Percentiles rank a stretch among this genome's conserved stretches.
These are phyloP conservation scores for Monodelphis domestica DNA, from an alignment of 2,797 vertebrate species.

Conservation along the genomic window DNA sequence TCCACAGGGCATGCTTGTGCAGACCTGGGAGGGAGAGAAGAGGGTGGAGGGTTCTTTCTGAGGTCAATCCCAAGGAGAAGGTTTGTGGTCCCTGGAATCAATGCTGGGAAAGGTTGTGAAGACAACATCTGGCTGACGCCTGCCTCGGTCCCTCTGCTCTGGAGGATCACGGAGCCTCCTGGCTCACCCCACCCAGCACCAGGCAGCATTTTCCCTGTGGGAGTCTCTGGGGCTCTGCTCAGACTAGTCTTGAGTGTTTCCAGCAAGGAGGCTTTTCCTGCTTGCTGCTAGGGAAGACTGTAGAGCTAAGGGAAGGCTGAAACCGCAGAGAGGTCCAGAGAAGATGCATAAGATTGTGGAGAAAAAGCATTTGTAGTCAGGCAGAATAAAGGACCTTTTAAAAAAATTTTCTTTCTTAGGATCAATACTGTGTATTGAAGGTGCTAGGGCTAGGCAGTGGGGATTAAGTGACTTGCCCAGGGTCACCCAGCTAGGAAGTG, in stretches of 20 bases:
- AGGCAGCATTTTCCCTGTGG: neutral
- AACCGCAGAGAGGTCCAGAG: fast-evolving
- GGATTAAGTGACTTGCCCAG: no score
- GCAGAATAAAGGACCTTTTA: neutral
- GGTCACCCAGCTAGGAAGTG: no score
- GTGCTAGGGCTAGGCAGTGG: no score
- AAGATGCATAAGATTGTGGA: neutral
- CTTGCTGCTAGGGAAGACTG: neutral
- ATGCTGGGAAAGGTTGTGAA: neutral
- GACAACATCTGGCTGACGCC: neutral
- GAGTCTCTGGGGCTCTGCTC: neutral
- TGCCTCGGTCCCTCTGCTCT: neutral
- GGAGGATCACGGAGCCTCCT: fast-evolving
- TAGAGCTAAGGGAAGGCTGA: neutral
- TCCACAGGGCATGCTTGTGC: neutral
- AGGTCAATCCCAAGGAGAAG: neutral
- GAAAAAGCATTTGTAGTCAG: fast-evolving
- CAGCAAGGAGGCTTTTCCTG: neutral
- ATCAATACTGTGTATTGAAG: no score
- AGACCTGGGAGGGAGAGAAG: neutral
- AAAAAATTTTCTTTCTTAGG: no score
- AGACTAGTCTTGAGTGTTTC: neutral
- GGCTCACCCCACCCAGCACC: neutral
- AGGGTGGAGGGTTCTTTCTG: neutral
- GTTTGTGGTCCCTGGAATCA: neutral